Base-by-base conservation (phyloP, 2,888 invertebrate genomes). In the Hoplodrina ambigua region DNA sequence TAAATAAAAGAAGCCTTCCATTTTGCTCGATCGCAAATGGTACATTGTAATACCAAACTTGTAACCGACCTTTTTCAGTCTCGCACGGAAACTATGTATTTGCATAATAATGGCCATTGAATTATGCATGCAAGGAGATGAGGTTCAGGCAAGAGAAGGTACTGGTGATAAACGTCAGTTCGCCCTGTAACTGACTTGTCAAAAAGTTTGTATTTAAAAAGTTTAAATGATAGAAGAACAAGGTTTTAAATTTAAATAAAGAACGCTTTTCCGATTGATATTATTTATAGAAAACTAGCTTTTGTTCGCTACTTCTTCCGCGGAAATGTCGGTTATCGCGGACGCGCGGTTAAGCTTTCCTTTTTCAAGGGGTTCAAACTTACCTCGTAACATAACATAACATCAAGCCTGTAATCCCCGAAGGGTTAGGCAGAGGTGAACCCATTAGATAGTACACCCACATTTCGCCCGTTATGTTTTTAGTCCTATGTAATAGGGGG, bases 71-170 rank as follows among this genome's bases (percentile, higher is more conserved):
- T 66, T 70, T 84, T 75, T 61, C 67, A 65, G 75, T 62, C 41
- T 66, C 41, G 13, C 72, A 54, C 60, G 63, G 78, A 83, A 80
- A 77, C 79, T 72, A 71, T 64, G 71, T 85, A 90, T 91, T 91
- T 87, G 86, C 93, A 92, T 92, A 89, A 89, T 92, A 92, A 92
- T 91, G 46, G 84, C 59, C 67, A 81, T 77, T 92, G 90, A 91
- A 92, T 92, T 87, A 93, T 92, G 88, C 86, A 92, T 90, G 67
- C 69, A 75, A 54, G 19, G 44, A 71, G 75, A 79, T 69, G 63
- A 75, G 75, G 70, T 74, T 78, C 46, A 46, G 41, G 41, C 41
- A 13, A 4, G 17, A 46, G 46, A 17, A 17, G 46, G 46, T 17
- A 17, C 46, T 46, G 11, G 17, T 46, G 46, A 46, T 44, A 44